phyloP scores from a whole-genome alignment of 2,113 vertebrate species.

The Misgurnus mizolepis region DNA sequence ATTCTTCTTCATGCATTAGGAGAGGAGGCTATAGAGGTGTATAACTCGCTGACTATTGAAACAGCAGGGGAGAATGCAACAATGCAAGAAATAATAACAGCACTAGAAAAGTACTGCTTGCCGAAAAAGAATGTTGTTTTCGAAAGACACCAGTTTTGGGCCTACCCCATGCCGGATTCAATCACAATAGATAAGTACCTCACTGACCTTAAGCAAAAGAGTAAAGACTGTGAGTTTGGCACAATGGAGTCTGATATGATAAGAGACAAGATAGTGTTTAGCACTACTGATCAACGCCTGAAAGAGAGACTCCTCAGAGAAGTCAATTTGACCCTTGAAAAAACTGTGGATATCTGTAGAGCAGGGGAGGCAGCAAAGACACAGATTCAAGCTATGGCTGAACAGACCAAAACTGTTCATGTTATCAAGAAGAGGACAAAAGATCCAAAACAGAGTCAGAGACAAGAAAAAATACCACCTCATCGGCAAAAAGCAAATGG shows the following conservation, averaged over 20 bases:
- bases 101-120: slow-evolving; percentile 18
- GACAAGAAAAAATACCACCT: neutral
- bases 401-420: slow-evolving; percentile 1
- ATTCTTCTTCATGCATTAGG: too few species aligned
- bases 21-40: too few species aligned
- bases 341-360: slow-evolving; percentile 20
- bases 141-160: slow-evolving; percentile 33
- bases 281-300: neutral
- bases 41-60: too few species aligned
- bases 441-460: neutral
- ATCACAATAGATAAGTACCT: slow-evolving; percentile 36
- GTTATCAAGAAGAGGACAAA: neutral
- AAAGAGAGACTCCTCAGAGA: neutral
- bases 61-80: neutral
- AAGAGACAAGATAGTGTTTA: slow-evolving; percentile 38
- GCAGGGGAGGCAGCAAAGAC: slow-evolving; percentile 16
- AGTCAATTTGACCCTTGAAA: slow-evolving; percentile 2
- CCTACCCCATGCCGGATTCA: slow-evolving; percentile 15
- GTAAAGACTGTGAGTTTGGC: slow-evolving; percentile 38
- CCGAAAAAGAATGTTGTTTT: slow-evolving; percentile 37
- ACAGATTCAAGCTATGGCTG: slow-evolving; percentile 41
- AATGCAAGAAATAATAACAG: neutral
- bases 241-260: slow-evolving; percentile 34
- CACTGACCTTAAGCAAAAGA: slow-evolving; percentile 34
- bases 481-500: neutral